A percentile compares a stretch with the other conserved stretches of the same genome.
phyloP scores from a whole-genome alignment of 2,888 invertebrate genomes.

The Chymomyza amoena region DNA sequence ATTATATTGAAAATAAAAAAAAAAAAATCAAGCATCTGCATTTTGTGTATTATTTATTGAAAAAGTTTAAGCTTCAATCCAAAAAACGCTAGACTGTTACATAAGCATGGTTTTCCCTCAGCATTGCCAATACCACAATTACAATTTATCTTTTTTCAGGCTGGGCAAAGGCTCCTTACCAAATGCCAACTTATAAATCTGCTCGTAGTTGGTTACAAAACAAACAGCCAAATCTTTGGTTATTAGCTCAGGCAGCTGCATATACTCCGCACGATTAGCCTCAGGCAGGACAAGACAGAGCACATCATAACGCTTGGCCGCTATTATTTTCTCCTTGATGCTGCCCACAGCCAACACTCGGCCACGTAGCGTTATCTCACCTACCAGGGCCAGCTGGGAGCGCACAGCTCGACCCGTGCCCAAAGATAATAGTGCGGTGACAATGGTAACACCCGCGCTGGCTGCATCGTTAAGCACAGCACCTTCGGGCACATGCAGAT shows the following conservation, averaged over 20 bases:
- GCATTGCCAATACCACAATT: neutral
- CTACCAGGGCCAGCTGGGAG: conserved; percentile 96
- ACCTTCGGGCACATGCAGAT: conserved; percentile 98
- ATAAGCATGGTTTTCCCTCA: too few relatives aligned
- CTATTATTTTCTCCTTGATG: conserved; percentile 98
- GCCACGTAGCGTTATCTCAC: conserved; percentile 96
- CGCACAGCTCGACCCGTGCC: conserved; percentile 85
- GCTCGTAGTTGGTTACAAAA: neutral
- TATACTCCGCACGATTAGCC: conserved; percentile 96
- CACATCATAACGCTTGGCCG: conserved; percentile 94
- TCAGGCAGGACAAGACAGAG: conserved; percentile 92
- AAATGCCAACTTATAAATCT: conserved; percentile 9
- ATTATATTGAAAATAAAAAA: too few relatives aligned
- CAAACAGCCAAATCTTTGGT: conserved; percentile 89
- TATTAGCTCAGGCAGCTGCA: conserved; percentile 93
- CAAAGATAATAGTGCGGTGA: conserved; percentile 92
- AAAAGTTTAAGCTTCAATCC: too few relatives aligned
- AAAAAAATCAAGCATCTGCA: too few relatives aligned
- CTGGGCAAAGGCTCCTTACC: neutral
- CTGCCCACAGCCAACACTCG: conserved; percentile 97
- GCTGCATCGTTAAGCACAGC: conserved; percentile 99
- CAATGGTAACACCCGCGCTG: conserved; percentile 95
- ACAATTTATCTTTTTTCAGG: neutral
- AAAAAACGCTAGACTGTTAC: too few relatives aligned
- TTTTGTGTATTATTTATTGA: too few relatives aligned